phyloP scores from a whole-genome alignment of 2,888 invertebrate genomes.

The Leptopilina myrica region DNA sequence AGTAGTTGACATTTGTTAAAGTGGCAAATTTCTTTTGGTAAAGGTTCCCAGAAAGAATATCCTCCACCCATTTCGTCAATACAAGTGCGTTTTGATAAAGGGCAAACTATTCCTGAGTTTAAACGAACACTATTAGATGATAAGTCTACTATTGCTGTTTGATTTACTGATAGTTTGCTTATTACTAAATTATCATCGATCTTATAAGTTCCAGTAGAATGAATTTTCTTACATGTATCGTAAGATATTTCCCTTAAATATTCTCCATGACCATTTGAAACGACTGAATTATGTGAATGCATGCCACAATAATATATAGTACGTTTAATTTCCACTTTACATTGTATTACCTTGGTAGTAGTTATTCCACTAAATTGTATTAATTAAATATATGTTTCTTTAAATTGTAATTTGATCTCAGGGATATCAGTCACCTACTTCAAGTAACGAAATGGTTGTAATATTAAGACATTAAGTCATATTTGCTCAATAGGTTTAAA shows the following conservation, averaged over 20 bases:
- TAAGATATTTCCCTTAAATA: conserved; percentile 42
- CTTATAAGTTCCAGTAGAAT: background rate
- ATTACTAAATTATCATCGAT: background rate
- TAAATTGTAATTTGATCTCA: no score
- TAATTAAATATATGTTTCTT: background rate
- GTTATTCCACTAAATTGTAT: background rate
- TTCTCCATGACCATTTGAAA: conserved; percentile 44
- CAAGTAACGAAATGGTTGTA: no score
- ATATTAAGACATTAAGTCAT: no score
- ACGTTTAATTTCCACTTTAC: background rate
- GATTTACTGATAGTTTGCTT: background rate
- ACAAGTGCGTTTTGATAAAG: conserved; percentile 16
- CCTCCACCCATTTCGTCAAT: no score
- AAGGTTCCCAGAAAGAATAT: no score
- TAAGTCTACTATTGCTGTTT: background rate
- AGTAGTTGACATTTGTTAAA: no score
- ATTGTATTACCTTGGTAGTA: background rate
- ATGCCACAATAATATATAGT: conserved; percentile 46
- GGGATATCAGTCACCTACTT: no score
- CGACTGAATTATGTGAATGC: conserved; percentile 46
- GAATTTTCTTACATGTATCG: background rate
- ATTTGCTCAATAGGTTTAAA: no score
- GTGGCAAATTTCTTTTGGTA: no score
- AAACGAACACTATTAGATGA: conserved; percentile 23
- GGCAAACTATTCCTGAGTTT: conserved; percentile 43